phyloP scores from a whole-genome alignment of 1,140 invertebrate species.

The Archivesica marissinica region DNA sequence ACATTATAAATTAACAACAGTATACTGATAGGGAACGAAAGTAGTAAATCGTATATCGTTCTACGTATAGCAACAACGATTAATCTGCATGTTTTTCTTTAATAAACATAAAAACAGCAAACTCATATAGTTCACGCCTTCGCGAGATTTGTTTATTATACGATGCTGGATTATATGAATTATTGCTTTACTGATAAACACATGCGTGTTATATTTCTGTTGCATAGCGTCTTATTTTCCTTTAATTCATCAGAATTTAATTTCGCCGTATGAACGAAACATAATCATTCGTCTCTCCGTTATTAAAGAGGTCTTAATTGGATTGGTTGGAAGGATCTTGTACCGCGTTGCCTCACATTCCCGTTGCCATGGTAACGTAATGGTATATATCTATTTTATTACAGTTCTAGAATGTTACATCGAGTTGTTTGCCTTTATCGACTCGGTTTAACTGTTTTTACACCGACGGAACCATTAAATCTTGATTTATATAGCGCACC shows the following conservation, averaged over 20 bases:
- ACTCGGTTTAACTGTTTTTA: constrained; percentile 34
- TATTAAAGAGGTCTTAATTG: constrained; percentile 15
- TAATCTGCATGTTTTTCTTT: too few species aligned
- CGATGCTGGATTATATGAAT: too few species aligned
- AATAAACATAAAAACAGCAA: too few species aligned
- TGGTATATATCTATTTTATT: constrained; percentile 50
- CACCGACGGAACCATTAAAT: constrained; percentile 11
- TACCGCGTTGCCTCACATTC: constrained; percentile 15
- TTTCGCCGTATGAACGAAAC: background rate
- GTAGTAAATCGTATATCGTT: too few species aligned
- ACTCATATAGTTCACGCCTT: too few species aligned
- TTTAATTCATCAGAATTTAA: background rate
- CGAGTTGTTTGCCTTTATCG: background rate
- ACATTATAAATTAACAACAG: too few species aligned
- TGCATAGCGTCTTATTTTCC: background rate
- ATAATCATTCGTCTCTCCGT: background rate
- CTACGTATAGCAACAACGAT: too few species aligned
- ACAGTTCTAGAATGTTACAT: constrained; percentile 7
- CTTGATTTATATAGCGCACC: constrained; percentile 13
- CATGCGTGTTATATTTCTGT: too few species aligned
- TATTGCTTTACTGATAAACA: too few species aligned
- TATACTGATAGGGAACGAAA: too few species aligned
- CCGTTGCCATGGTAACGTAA: constrained; percentile 51
- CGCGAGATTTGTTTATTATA: too few species aligned
- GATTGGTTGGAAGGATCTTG: constrained; percentile 26